These are phyloP conservation scores for Drosophila colorata DNA, from an alignment of 2,888 invertebrate species.

Conservation along the genomic window DNA sequence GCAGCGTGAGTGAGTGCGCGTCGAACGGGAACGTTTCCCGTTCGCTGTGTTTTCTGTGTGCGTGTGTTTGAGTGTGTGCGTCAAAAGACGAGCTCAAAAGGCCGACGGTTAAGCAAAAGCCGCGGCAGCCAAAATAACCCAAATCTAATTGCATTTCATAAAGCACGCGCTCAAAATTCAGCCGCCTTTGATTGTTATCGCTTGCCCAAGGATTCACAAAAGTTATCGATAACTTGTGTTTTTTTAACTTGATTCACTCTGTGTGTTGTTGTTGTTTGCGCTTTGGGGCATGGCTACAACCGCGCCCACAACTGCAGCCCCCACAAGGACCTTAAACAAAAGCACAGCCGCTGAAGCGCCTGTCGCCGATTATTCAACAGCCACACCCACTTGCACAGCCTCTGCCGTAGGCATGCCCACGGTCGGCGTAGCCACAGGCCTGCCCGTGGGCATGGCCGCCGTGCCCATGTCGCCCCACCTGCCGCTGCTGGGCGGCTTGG, in stretches of 20 bases:
- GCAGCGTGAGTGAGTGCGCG: constrained; percentile 77
- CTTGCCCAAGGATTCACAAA: background rate
- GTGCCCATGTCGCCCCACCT: constrained; percentile 67
- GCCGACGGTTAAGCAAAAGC: constrained; percentile 36
- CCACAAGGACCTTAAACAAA: constrained; percentile 83
- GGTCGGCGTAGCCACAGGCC: constrained; percentile 63
- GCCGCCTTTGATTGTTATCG: background rate
- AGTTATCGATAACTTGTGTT: constrained; percentile 5
- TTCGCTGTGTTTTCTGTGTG: constrained; percentile 41
- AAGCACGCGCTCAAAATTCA: constrained; percentile 21
- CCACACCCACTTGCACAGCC: constrained; percentile 38
- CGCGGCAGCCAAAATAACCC: background rate
- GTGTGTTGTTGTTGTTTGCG: constrained; percentile 10
- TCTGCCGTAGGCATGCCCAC: constrained; percentile 87
- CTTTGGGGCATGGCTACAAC: constrained; percentile 73
- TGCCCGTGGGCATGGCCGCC: constrained; percentile 62
- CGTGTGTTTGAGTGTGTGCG: constrained; percentile 25
- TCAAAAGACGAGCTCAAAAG: constrained; percentile 45
- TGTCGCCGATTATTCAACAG: constrained; percentile 25
- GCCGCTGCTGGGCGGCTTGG: constrained; percentile 53
- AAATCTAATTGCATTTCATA: constrained; percentile 1
- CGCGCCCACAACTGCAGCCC: constrained; percentile 56
- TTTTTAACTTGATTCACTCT: background rate
- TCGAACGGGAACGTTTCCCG: constrained; percentile 72
- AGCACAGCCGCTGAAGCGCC: constrained; percentile 28